Base-by-base conservation (phyloP, 2,888 invertebrate genomes). In the Phymatocera aterrima region DNA sequence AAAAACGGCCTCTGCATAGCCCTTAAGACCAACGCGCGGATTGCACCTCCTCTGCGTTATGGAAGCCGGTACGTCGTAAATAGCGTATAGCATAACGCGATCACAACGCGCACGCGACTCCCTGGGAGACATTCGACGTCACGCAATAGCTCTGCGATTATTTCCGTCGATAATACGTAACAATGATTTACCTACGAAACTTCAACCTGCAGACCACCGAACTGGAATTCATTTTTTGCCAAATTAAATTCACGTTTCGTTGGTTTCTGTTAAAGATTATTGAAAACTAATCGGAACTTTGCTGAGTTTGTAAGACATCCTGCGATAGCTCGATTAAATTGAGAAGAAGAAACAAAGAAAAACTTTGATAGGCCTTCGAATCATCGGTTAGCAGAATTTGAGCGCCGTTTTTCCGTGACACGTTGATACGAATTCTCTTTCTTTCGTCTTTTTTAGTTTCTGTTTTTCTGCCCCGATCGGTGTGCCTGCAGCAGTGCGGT, bases 31-130 rank as follows among this genome's bases (percentile, higher is more conserved):
- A 80, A 70, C 68, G 79, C 28, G 51, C 54, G 54, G 78, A 65
- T 65, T 37, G 70, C 65, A 77, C 70, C 57, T 78, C 61, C 79
- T 74, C 70, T 74, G 77, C 21, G 74, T n/a, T n/a, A n/a, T 79
- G 37, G 65, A 81, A 81, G 75, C 78, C 78, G 81, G 78, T 72
- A 61, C 77, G 78, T 54, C 61, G 75, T 77, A 72, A 48, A 78
- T 78, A 79, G 78, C 79, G 79, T 54, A n/a, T n/a, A n/a, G n/a
- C n/a, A n/a, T n/a, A n/a, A n/a, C 48, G 70, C 74, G 64, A 78
- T 57, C 57, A 57, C 72, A 79, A 77, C 77, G 79, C 79, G 65
- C 78, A 68, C 78, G 68, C 54, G 80, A 78, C 80, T 77, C 72
- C 46, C 61, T 70, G 79, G 78, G 78, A 80, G 80, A 75, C 61